phyloP scores from a whole-genome alignment of 2,888 invertebrate genomes.

The Calameuta idolon region DNA sequence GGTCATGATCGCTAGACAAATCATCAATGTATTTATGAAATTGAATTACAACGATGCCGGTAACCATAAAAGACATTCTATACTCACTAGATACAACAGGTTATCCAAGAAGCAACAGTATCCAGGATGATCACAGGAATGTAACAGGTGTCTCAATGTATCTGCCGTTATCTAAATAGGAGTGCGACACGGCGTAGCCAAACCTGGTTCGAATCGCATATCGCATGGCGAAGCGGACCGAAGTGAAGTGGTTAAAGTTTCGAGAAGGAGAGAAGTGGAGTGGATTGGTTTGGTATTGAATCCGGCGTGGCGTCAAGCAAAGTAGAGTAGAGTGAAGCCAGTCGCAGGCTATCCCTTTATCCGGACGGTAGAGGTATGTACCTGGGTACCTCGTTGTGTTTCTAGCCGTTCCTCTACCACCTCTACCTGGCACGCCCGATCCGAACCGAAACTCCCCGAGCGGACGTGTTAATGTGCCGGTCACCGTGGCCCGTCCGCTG shows the following conservation, averaged over 20 bases:
- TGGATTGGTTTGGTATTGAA: not conserved
- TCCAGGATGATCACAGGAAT: not conserved
- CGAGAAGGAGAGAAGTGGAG: not conserved
- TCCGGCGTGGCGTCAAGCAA: not conserved
- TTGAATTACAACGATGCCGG: not conserved
- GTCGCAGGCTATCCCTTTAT: slow-evolving; percentile 34
- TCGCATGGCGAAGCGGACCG: not conserved
- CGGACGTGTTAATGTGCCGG: slow-evolving; percentile 61
- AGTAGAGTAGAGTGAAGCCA: slow-evolving; percentile 17
- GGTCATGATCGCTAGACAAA: not conserved
- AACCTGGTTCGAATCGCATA: not conserved
- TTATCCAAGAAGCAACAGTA: not conserved
- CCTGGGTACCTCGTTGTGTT: slow-evolving; percentile 11
- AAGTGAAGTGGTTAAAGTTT: not conserved
- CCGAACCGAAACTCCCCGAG: slow-evolving; percentile 53
- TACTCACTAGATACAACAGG: not conserved
- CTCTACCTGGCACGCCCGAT: slow-evolving; percentile 56
- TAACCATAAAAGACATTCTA: not conserved
- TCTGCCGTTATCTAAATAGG: not conserved
- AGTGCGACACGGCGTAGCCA: not conserved
- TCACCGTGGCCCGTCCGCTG: slow-evolving; percentile 49
- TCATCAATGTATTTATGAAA: not conserved
- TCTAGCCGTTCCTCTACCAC: slow-evolving; percentile 29
- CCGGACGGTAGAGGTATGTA: slow-evolving; percentile 21
- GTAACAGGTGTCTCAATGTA: not conserved